Percentiles rank a stretch among this genome's conserved stretches.
These are phyloP conservation scores for Syrrhaptes paradoxus DNA, from an alignment of 2,113 vertebrate genomes.

Conservation along the genomic window DNA sequence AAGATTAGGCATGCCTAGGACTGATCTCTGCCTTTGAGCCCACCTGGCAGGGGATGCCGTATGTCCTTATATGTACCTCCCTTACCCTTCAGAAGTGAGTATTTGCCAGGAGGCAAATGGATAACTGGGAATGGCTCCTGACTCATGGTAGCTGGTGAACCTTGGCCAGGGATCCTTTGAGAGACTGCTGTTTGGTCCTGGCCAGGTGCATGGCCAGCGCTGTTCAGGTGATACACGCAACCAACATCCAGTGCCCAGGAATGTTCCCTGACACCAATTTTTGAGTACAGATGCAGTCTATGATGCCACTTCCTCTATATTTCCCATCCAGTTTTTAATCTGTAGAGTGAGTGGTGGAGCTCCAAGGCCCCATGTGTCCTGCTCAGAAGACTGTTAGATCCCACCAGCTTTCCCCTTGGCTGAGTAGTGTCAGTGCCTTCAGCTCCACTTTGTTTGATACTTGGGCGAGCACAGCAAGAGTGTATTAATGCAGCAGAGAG, in stretches of 20 bases:
- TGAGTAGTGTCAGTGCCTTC: neutral
- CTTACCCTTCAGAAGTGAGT: neutral
- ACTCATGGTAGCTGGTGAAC: neutral
- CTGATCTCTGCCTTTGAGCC: neutral
- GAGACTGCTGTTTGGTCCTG: neutral
- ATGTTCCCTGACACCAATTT: neutral
- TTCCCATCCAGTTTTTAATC: neutral
- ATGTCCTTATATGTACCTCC: neutral
- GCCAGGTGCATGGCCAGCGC: neutral
- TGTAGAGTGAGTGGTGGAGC: neutral
- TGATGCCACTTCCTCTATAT: neutral
- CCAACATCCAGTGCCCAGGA: neutral
- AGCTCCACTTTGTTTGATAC: accelerated
- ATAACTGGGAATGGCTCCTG: neutral
- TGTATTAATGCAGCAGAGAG: neutral
- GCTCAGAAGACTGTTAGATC: neutral
- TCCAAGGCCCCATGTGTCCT: neutral
- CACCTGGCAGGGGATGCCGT: neutral
- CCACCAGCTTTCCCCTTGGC: neutral
- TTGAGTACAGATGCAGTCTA: neutral
- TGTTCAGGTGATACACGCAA: accelerated
- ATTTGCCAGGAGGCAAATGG: neutral
- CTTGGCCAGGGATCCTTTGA: neutral
- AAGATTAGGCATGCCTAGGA: neutral
- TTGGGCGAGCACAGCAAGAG: neutral